Conservation (phyloP, 2,797 vertebrate genomes). For the Ctenochaetus hawaiiensis region DNA sequence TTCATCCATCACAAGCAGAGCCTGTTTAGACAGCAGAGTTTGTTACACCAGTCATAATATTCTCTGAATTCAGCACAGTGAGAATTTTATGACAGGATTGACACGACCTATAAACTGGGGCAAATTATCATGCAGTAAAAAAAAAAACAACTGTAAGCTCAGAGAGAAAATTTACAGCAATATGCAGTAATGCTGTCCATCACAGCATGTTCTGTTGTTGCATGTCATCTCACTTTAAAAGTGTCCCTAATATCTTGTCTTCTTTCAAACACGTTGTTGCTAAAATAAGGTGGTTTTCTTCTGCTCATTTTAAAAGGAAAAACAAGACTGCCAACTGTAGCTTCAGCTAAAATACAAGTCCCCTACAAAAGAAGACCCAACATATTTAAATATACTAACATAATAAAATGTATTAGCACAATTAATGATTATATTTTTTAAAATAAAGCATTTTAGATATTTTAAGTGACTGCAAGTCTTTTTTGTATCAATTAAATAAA, state of each 20-base stretch:
- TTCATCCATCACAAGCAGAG: conserved; percentile 57
- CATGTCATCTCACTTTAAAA: neutral
- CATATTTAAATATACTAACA: neutral
- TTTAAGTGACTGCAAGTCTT: neutral
- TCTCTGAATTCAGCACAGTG: conserved; percentile 13
- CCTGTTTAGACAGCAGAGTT: conserved; percentile 69
- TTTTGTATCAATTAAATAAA: neutral
- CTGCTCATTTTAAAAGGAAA: neutral
- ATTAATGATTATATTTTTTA: neutral
- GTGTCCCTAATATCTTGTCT: neutral
- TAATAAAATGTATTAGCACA: neutral
- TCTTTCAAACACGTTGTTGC: neutral
- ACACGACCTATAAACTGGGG: neutral
- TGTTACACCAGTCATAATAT: conserved; percentile 50
- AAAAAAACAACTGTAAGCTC: neutral
- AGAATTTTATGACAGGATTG: conserved; percentile 1
- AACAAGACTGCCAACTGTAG: neutral
- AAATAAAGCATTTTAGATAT: neutral
- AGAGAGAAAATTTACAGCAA: neutral
- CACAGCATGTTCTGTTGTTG: neutral
- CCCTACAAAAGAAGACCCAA: neutral
- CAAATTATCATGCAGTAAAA: neutral
- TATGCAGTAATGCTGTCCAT: neutral
- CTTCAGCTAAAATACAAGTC: neutral
- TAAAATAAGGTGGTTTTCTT: neutral